A percentile compares a stretch with the other conserved stretches of the same genome.
These are phyloP conservation scores for Mastomys natalensis DNA, from an alignment of 2,113 vertebrate species.

Conservation along the genomic window DNA sequence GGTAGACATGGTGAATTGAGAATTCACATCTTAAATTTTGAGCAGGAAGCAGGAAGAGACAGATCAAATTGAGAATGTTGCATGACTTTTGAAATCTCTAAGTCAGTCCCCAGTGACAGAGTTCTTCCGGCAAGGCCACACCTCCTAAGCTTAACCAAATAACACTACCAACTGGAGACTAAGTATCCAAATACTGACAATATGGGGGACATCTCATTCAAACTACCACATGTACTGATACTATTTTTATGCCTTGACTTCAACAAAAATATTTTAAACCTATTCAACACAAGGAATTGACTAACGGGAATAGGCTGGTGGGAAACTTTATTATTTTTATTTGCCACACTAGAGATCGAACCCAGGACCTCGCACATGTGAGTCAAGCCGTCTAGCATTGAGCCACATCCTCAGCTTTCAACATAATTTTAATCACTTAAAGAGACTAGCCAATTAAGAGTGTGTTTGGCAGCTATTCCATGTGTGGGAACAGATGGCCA, in stretches of 20 bases:
- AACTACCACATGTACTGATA: not conserved
- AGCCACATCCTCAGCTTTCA: no score
- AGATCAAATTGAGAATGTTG: not conserved
- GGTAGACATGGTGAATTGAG: not conserved
- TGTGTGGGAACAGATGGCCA: conserved; percentile 54
- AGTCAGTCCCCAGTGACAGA: not conserved
- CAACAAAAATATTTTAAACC: not conserved
- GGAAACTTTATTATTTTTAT: no score
- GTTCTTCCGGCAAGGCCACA: not conserved
- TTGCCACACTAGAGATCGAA: no score
- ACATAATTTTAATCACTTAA: conserved; percentile 68
- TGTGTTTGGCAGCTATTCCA: conserved; percentile 74
- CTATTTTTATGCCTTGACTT: conserved; percentile 54
- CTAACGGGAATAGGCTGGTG: no score
- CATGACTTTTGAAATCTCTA: not conserved
- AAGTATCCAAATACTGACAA: not conserved
- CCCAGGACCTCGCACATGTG: no score
- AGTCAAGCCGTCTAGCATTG: no score
- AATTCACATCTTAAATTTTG: not conserved
- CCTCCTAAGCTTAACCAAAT: not conserved
- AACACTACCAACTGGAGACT: not conserved
- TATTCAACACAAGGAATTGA: no score
- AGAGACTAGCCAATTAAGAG: conserved; percentile 73
- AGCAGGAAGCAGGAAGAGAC: not conserved
- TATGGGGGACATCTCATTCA: not conserved